Evolutionary conservation across 2,888 invertebrate genomes (phyloP).

Genomic region (Trimorus sp.): DNA sequence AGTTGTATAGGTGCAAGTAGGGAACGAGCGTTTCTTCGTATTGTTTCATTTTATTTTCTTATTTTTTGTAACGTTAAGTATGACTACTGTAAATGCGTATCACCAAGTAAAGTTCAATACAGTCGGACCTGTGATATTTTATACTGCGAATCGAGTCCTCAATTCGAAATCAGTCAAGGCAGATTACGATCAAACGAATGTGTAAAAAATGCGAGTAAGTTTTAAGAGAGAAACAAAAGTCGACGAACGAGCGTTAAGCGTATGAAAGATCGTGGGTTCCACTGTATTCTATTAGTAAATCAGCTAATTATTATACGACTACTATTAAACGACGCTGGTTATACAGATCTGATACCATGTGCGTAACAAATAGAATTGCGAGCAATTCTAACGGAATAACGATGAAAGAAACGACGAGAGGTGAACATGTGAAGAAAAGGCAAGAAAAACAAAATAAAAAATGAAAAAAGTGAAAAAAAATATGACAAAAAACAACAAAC

Average conservation of each 20-base stretch:
- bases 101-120: conserved; percentile 48
- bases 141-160: conserved; percentile 4
- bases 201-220: too few species aligned
- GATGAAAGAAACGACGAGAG: conserved; percentile 35
- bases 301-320: conserved; percentile 61
- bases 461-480: conserved; percentile 28
- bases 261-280: conserved; percentile 46
- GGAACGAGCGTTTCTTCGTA: conserved; percentile 58
- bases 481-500: conserved; percentile 41
- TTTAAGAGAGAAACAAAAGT: too few species aligned
- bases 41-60: conserved; percentile 17
- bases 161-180: neutral
- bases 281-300: conserved; percentile 58
- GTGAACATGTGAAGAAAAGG: conserved; percentile 33
- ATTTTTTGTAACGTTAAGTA: conserved; percentile 48
- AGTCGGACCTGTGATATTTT: conserved; percentile 47
- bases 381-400: conserved; percentile 36
- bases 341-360: conserved; percentile 55
- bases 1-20: conserved; percentile 65
- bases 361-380: conserved; percentile 51
- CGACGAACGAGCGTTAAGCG: conserved; percentile 2
- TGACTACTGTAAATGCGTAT: conserved; percentile 64
- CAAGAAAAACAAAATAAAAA: conserved; percentile 34
- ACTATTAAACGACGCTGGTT: conserved; percentile 51
- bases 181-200: neutral